A percentile compares a stretch with the other conserved stretches of the same genome.
These are phyloP conservation scores for Calliphora vomitoria DNA, from an alignment of 2,888 invertebrate species.

Conservation along the genomic window DNA sequence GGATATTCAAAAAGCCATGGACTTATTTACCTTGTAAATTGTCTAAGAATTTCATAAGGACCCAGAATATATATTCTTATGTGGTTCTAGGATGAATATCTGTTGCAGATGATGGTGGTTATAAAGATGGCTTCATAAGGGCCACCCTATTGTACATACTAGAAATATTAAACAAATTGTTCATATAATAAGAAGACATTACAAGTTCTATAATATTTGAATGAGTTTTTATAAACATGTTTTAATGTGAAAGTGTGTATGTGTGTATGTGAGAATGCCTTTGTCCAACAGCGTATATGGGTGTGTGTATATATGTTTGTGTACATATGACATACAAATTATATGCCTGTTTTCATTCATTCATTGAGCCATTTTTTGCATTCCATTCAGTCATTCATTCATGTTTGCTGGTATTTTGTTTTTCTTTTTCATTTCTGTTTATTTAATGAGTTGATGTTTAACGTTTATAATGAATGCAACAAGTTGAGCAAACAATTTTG, in stretches of 20 bases:
- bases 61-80: too few relatives aligned
- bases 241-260: background rate
- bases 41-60: too few relatives aligned
- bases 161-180: slow-evolving; percentile 44
- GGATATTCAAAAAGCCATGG: too few relatives aligned
- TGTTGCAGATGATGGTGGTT: too few relatives aligned
- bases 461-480: slow-evolving; percentile 67
- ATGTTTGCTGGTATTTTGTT: slow-evolving; percentile 40
- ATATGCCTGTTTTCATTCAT: slow-evolving; percentile 59
- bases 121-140: too few relatives aligned
- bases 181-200: slow-evolving; percentile 37
- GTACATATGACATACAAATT: slow-evolving; percentile 47
- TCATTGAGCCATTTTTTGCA: slow-evolving; percentile 50
- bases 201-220: slow-evolving; percentile 37
- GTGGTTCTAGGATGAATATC: too few relatives aligned
- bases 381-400: slow-evolving; percentile 48
- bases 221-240: slow-evolving; percentile 12
- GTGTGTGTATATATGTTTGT: slow-evolving; percentile 18
- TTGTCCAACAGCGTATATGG: background rate
- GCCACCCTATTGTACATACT: slow-evolving; percentile 8
- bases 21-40: too few relatives aligned
- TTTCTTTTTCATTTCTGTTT: slow-evolving; percentile 13
- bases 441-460: slow-evolving; percentile 55
- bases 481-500: slow-evolving; percentile 70
- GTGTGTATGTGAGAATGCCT: background rate